A percentile compares a stretch with the other conserved stretches of the same genome.
phyloP scores from a whole-genome alignment of 2,888 invertebrate genomes.

The Gari tellinella region DNA sequence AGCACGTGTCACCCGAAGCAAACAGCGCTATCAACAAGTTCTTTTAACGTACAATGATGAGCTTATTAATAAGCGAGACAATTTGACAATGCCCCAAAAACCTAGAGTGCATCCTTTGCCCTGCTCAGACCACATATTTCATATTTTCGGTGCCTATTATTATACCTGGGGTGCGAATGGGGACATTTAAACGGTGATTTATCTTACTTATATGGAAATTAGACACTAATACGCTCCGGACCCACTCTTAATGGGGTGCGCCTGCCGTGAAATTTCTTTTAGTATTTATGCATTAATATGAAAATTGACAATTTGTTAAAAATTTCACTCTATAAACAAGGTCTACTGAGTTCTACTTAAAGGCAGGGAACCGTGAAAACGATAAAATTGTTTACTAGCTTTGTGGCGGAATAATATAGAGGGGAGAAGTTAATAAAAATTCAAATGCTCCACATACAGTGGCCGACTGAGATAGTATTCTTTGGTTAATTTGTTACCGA shows the following conservation, averaged over 20 bases:
- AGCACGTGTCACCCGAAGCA: too few relatives aligned
- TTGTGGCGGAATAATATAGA: conserved; percentile 6
- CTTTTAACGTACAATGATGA: too few relatives aligned
- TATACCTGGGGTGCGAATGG: too few relatives aligned
- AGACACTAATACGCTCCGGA: conserved; percentile 27
- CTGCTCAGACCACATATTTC: too few relatives aligned
- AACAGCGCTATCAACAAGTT: too few relatives aligned
- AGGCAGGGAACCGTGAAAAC: conserved; percentile 21
- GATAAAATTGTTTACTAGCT: conserved; percentile 21
- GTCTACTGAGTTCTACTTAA: neutral
- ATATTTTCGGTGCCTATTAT: too few relatives aligned
- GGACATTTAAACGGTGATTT: conserved; percentile 33
- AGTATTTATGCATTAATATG: conserved; percentile 57
- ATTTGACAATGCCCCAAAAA: too few relatives aligned
- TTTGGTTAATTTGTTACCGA: conserved; percentile 2
- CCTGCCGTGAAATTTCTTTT: conserved; percentile 61
- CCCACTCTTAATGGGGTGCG: conserved; percentile 42
- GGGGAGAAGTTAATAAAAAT: conserved; percentile 33
- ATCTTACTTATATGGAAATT: conserved; percentile 56
- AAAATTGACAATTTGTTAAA: conserved; percentile 61
- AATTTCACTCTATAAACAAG: neutral
- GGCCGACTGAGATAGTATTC: too few relatives aligned
- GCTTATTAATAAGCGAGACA: too few relatives aligned
- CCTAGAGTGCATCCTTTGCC: too few relatives aligned
- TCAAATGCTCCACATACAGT: conserved; percentile 11